Evolutionary conservation across 2,113 vertebrate genomes (phyloP).

Genomic region (Galemys pyrenaicus): DNA sequence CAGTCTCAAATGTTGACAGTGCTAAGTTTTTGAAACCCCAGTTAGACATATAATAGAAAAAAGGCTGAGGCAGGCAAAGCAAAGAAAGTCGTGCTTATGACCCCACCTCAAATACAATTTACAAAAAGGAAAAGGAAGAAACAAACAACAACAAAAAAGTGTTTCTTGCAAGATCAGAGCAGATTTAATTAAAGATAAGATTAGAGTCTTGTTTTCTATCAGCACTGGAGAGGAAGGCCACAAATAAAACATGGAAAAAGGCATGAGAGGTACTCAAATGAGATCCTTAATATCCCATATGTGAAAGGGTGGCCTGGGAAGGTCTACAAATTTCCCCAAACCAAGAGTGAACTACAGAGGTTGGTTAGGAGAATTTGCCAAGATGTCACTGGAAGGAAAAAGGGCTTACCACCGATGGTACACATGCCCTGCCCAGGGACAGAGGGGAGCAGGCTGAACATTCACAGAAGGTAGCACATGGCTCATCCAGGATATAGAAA

Average conservation of each 20-base stretch:
- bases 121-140: not conserved
- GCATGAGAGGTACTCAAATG: not conserved
- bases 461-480: accelerated
- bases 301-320: not conserved
- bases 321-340: not conserved
- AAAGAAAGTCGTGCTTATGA: not conserved
- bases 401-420: accelerated
- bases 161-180: not conserved
- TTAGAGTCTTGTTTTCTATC: not conserved
- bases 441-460: accelerated
- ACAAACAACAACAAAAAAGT: not conserved
- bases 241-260: not conserved
- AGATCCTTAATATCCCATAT: not conserved
- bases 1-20: not conserved
- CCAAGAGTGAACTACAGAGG: not conserved
- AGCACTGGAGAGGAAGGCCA: not conserved
- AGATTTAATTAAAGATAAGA: not conserved
- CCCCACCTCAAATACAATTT: too few relatives aligned
- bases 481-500: not conserved
- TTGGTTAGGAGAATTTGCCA: not conserved
- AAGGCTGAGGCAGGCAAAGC: not conserved
- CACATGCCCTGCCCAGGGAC: not conserved
- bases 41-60: not conserved
- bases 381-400: not conserved
- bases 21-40: not conserved